Evolutionary conservation across 2,888 invertebrate genomes (phyloP), one percentile per base, ranked within the genome.

Genomic region (Calephelis perditalis): DNA sequence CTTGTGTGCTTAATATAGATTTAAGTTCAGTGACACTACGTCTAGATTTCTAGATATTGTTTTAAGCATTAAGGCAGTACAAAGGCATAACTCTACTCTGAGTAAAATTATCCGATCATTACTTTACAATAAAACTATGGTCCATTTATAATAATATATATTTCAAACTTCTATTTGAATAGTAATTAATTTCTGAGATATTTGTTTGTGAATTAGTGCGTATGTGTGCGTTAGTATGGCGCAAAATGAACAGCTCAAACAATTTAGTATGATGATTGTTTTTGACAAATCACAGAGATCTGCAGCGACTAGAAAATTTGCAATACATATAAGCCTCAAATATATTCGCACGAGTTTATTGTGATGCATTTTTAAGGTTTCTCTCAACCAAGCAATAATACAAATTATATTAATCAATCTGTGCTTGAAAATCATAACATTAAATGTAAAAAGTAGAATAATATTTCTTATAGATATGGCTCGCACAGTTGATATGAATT

Each of bases 221-320:
- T 68, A 66, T 73, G 75, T 77, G 76, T 71, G 74, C 69, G 73
- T 84, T 83, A 86, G 78, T 78, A 71, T 81, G 78, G 71, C 65
- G 72, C 75, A 74, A 63, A 54, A 62, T 66, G 61, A 64, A 73
- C 66, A 63, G 65, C 49, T 65, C 59, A 56, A 54, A 61, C 67
- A 63, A 63, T 54, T 64, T 58, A 68, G 44, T 52, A 54, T 37
- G 10, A 56, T 44, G 54, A 43, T 52, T 56, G 55, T 57, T 44
- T 57, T 57, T 72, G 71, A 65, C 64, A 66, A 52, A 52, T 52
- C 35, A 4, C 62, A 60, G 62, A 64, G 59, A 64, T 58, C 52
- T 58, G 52, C 40, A 49, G 52, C 49, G 59, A 59, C 59, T 59
- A 59, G 59, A 59, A 35, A 52, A 52, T 52, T 52, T 52, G 52